These are phyloP conservation scores for Leuctra nigra DNA, from an alignment of 2,888 invertebrate species.

Conservation along the genomic window DNA sequence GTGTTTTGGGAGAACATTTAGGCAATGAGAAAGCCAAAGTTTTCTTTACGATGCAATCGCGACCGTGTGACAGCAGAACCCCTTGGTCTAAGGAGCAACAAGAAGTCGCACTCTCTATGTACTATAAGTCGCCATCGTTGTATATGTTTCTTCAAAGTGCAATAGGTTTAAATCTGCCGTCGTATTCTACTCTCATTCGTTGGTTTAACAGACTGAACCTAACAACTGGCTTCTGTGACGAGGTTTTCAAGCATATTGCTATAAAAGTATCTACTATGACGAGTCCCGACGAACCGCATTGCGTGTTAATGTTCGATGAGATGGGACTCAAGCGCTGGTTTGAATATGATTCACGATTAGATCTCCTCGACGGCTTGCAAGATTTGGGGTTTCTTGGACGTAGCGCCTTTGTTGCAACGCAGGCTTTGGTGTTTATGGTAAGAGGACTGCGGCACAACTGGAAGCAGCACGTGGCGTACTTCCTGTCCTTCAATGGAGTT, in stretches of 20 bases:
- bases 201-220: background rate
- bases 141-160: background rate
- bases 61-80: background rate
- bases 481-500: conserved; percentile 26
- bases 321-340: conserved; percentile 30
- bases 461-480: conserved; percentile 32
- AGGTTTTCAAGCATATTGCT: conserved; percentile 29
- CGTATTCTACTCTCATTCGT: background rate
- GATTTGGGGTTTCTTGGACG: conserved; percentile 30
- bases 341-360: conserved; percentile 29
- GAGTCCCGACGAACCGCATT: conserved; percentile 26
- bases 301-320: conserved; percentile 32
- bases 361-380: conserved; percentile 30
- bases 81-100: background rate
- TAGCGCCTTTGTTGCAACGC: conserved; percentile 27
- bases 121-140: background rate
- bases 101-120: background rate
- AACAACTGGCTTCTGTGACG: conserved; percentile 28
- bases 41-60: background rate
- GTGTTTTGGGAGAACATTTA: no score
- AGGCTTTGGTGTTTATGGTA: conserved; percentile 32
- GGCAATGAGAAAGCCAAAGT: background rate
- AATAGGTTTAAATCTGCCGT: background rate
- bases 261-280: conserved; percentile 31
- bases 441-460: conserved; percentile 29